Base-by-base conservation (phyloP, 2,113 vertebrate genomes). In the Hemiprocne comata region DNA sequence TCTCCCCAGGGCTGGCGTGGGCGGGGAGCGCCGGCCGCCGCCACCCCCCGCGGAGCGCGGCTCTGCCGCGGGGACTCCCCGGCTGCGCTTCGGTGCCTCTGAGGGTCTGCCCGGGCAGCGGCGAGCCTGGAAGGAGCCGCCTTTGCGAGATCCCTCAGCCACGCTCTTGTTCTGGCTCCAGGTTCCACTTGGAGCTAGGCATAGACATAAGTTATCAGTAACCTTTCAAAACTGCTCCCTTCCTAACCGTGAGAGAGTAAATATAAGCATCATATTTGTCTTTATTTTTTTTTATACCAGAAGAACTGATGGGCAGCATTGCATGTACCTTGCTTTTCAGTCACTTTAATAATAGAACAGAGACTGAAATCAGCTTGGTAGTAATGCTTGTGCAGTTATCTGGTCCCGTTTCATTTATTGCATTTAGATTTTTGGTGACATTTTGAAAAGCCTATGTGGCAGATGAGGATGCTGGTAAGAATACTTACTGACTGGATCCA, bases 131-230 rank as follows among this genome's bases (percentile, higher is more conserved):
- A 8, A 4, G 48, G 13, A 29, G 84, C 11, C 8, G 17, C 29
- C 82, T 10, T 36, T 5, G 17, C 19, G 10, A 0, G 44, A 9
- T 10, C 83, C 31, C 31, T 20, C 18, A 33, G 55, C 31, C 55
- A 10, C 26, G 17, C 66, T 66, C 16, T 3, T 13, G 10, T 11
- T 10, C 82, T 31, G 15, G 9, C 28, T 7, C 57, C 48, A 1
- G 9, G 24, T 5, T 17, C 57, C 12, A 3, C 34, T 4, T 5
- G 42, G 20, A 29, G 69, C 54, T 15, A 2, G 3, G 58, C 79
- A 1, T 4, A 17, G 20, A 5, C 31, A 4, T 4, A 8, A 6
- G 3, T 23, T 6, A 62, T 20, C 31, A 0, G 44, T 16, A 21
- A 40, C 53, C 26, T 9, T 17, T 4, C 11, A 4, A 8, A 48